Evolutionary conservation across 30 jellyfish, hydroid and myxozoan genomes (phyloP).

Genomic region (Haliclystus octoradiatus): DNA sequence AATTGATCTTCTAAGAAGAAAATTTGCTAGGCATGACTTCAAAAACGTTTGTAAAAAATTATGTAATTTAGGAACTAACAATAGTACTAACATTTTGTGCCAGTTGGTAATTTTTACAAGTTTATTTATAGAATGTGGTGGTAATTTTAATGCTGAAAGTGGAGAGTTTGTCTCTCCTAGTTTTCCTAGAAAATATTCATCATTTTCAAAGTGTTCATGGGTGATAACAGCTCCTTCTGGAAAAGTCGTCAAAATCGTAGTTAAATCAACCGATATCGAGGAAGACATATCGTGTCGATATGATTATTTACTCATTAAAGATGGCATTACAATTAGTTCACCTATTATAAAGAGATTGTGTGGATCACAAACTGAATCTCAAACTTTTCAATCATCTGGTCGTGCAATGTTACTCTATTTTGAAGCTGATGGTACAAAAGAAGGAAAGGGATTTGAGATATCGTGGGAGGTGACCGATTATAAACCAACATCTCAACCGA

Average conservation of each 20-base stretch:
- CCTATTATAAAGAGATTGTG: background rate
- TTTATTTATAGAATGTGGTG: background rate
- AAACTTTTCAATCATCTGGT: background rate
- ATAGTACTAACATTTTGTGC: background rate
- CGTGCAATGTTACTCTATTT: background rate
- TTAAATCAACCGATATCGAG: background rate
- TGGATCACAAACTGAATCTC: background rate
- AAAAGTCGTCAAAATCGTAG: background rate
- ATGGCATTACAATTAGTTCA: background rate
- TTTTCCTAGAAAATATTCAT: background rate
- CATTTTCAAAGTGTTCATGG: background rate
- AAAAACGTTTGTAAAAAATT: too few relatives aligned
- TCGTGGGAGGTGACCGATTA: background rate
- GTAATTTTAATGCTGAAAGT: background rate
- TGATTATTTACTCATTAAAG: background rate
- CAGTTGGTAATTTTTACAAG: too few relatives aligned
- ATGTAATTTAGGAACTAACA: too few relatives aligned
- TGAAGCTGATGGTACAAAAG: background rate
- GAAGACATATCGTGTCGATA: background rate
- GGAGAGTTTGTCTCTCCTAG: background rate
- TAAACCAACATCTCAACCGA: background rate
- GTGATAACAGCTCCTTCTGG: background rate
- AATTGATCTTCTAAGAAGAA: too few relatives aligned
- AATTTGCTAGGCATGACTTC: too few relatives aligned
- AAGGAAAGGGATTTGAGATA: background rate